Conservation (phyloP, 2,888 invertebrate species). For the Cabera pusaria region DNA sequence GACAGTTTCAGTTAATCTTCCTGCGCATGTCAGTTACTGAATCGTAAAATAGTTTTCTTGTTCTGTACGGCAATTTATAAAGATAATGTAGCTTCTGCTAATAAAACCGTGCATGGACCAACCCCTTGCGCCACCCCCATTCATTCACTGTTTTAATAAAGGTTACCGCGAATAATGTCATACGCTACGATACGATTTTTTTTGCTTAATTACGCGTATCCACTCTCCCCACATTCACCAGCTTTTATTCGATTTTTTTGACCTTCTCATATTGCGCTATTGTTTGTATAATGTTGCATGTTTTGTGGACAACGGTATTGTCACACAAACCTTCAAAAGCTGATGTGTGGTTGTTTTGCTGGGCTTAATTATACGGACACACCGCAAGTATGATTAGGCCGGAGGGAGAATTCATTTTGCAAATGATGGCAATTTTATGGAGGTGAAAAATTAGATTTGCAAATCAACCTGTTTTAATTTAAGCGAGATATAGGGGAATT, state of each 20-base stretch:
- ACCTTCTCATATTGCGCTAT: constrained; percentile 45
- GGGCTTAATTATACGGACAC: constrained; percentile 14
- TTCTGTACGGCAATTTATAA: too few relatives aligned
- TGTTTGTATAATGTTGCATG: constrained; percentile 29
- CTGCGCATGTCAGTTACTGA: too few relatives aligned
- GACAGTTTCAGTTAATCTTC: too few relatives aligned
- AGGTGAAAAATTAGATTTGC: constrained; percentile 19
- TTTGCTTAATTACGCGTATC: constrained; percentile 39
- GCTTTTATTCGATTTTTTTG: constrained; percentile 36
- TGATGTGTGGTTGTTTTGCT: too few relatives aligned
- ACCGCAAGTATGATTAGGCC: constrained; percentile 14
- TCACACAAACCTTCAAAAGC: constrained; percentile 25
- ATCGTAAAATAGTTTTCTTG: too few relatives aligned
- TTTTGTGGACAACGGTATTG: constrained; percentile 31
- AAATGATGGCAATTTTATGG: constrained; percentile 12
- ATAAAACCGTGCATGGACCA: too few relatives aligned
- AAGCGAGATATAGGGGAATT: too few relatives aligned
- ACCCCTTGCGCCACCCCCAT: background rate
- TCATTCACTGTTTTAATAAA: constrained; percentile 17
- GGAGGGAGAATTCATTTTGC: constrained; percentile 5
- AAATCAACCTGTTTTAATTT: constrained; percentile 17
- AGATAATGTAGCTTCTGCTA: too few relatives aligned
- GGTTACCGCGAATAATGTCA: constrained; percentile 12
- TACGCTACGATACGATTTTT: constrained; percentile 7
- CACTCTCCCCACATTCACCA: constrained; percentile 38